Conservation (phyloP, 2,113 vertebrate species). For the Periophthalmus modestus region DNA sequence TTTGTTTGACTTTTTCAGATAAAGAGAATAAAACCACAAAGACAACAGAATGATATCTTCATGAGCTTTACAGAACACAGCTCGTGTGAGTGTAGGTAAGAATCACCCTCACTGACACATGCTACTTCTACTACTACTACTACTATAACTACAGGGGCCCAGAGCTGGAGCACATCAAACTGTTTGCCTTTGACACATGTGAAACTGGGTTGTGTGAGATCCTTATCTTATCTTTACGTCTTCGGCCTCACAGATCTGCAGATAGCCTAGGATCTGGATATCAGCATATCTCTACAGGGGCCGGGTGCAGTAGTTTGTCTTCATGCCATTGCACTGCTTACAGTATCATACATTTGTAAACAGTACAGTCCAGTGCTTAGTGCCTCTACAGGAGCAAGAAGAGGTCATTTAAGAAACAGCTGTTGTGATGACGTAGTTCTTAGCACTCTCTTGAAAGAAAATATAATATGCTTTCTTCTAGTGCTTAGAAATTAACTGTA, state of each 20-base stretch:
- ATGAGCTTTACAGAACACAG: constrained; percentile 97
- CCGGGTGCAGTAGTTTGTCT: constrained; percentile 19
- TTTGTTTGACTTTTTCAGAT: constrained; percentile 79
- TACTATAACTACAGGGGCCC: constrained; percentile 8
- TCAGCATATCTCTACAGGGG: constrained; percentile 21
- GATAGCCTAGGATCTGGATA: constrained; percentile 12
- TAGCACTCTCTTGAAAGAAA: neutral
- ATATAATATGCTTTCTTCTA: too few species aligned
- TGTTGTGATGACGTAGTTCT: constrained; percentile 24
- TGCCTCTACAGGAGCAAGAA: constrained; percentile 11
- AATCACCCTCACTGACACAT: constrained; percentile 26
- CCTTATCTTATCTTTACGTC: constrained; percentile 36
- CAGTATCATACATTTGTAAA: constrained; percentile 11
- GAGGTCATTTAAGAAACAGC: constrained; percentile 14
- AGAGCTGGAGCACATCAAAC: constrained; percentile 24
- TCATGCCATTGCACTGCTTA: constrained; percentile 27
- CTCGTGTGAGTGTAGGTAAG: constrained; percentile 98
- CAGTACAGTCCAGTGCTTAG: constrained; percentile 10
- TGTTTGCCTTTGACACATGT: constrained; percentile 40
- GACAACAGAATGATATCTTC: constrained; percentile 84
- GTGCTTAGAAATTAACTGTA: too few species aligned
- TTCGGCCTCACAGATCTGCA: constrained; percentile 16
- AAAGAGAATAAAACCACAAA: constrained; percentile 89
- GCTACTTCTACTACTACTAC: neutral
- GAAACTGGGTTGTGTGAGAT: constrained; percentile 25